phyloP scores from a whole-genome alignment of 2,888 invertebrate genomes.

The Folsomia manolachei region DNA sequence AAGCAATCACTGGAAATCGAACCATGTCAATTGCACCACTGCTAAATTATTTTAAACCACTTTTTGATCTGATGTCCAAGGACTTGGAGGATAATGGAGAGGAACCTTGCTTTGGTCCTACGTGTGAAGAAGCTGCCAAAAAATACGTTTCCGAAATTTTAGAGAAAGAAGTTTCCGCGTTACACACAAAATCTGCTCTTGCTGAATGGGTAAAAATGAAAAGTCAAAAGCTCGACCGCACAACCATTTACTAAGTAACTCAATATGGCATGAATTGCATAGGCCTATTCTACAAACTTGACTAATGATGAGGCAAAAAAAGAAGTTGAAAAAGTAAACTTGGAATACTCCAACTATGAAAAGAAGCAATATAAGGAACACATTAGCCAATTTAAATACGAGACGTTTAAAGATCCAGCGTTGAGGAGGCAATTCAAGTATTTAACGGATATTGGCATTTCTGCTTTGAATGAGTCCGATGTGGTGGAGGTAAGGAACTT shows the following conservation, averaged over 20 bases:
- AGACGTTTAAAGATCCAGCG: slow-evolving; percentile 65
- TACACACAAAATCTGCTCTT: slow-evolving; percentile 53
- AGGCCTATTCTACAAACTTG: slow-evolving; percentile 54
- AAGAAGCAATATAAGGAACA: slow-evolving; percentile 73
- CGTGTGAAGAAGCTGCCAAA: slow-evolving; percentile 34
- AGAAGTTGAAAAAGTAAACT: slow-evolving; percentile 24
- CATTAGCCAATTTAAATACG: slow-evolving; percentile 56
- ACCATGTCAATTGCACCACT: slow-evolving; percentile 53
- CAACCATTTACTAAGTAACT: too few relatives aligned
- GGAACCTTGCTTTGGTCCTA: slow-evolving; percentile 45
- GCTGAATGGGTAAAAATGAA: slow-evolving; percentile 55
- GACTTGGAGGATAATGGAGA: slow-evolving; percentile 52
- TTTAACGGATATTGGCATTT: slow-evolving; percentile 68
- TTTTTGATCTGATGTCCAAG: slow-evolving; percentile 48
- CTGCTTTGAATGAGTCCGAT: slow-evolving; percentile 59
- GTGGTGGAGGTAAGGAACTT: slow-evolving; percentile 13
- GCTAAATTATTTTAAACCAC: slow-evolving; percentile 54
- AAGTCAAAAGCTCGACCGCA: too few relatives aligned
- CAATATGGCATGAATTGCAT: too few relatives aligned
- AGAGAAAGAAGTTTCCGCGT: slow-evolving; percentile 33
- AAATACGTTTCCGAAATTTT: slow-evolving; percentile 28
- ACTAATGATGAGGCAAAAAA: slow-evolving; percentile 42
- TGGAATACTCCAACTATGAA: slow-evolving; percentile 62
- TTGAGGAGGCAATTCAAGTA: slow-evolving; percentile 68
- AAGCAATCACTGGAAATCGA: slow-evolving; percentile 54